A percentile compares a stretch with the other conserved stretches of the same genome.
phyloP scores from a whole-genome alignment of 2,888 invertebrate species.

The Synanthedon tipuliformis region DNA sequence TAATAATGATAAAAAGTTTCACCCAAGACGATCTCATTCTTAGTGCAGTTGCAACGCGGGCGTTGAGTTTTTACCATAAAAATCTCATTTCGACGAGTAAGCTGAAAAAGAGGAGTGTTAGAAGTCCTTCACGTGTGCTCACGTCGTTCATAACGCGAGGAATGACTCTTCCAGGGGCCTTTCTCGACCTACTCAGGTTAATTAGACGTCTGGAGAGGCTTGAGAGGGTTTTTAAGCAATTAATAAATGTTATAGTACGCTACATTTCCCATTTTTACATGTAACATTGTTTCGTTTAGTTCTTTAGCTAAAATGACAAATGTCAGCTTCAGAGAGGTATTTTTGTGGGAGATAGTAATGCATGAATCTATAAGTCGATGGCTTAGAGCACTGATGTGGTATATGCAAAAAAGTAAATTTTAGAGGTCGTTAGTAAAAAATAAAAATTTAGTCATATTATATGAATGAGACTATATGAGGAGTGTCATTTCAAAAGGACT shows the following conservation, averaged over 20 bases:
- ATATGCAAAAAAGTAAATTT: too few relatives aligned
- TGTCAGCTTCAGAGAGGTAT: too few relatives aligned
- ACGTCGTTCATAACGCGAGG: conserved; percentile 39
- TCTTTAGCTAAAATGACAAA: too few relatives aligned
- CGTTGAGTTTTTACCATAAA: conserved; percentile 2
- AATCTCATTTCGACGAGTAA: conserved; percentile 12
- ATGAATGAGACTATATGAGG: too few relatives aligned
- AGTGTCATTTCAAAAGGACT: too few relatives aligned
- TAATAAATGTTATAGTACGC: conserved; percentile 18
- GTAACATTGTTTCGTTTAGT: not conserved
- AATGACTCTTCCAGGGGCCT: conserved; percentile 25
- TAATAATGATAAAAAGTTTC: too few relatives aligned
- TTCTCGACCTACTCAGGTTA: conserved; percentile 31
- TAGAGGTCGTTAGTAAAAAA: too few relatives aligned
- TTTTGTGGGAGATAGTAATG: too few relatives aligned
- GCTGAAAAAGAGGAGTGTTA: conserved; percentile 4
- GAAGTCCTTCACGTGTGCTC: conserved; percentile 30
- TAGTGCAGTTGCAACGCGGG: not conserved
- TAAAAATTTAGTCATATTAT: too few relatives aligned
- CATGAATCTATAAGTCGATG: too few relatives aligned
- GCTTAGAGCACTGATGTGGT: too few relatives aligned
- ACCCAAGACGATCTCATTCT: too few relatives aligned
- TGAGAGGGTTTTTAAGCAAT: conserved; percentile 23
- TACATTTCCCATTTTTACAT: not conserved
- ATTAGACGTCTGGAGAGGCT: conserved; percentile 37